Conservation (phyloP, 2,888 invertebrate genomes). For the Vandiemenella viatica region DNA sequence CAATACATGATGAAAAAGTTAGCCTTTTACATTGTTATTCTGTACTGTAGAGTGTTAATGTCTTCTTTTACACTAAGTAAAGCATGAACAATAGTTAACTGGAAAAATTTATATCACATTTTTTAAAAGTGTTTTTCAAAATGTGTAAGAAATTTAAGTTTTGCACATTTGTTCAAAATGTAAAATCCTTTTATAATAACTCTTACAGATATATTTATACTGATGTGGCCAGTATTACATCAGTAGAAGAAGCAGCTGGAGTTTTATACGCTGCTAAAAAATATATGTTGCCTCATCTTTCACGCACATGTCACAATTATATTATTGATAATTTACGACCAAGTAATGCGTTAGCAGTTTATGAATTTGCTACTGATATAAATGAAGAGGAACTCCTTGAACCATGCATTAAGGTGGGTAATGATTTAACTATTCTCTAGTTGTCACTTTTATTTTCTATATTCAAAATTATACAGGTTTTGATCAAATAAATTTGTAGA, state of each 20-base stretch:
- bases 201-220: slow-evolving; percentile 39
- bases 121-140: neutral
- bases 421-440: neutral
- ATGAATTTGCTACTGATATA: slow-evolving; percentile 45
- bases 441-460: neutral
- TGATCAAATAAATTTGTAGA: neutral
- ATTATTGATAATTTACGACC: slow-evolving; percentile 39
- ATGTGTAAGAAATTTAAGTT: neutral
- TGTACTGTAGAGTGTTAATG: too few relatives aligned
- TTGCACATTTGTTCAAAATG: neutral
- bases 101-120: too few relatives aligned
- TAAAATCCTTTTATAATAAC: neutral
- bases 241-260: slow-evolving; percentile 43
- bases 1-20: too few relatives aligned
- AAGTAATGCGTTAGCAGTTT: slow-evolving; percentile 39
- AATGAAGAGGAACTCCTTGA: slow-evolving; percentile 35
- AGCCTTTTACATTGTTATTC: too few relatives aligned
- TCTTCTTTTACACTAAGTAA: too few relatives aligned
- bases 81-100: too few relatives aligned
- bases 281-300: slow-evolving; percentile 35
- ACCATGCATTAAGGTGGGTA: slow-evolving; percentile 31
- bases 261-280: slow-evolving; percentile 48
- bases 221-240: slow-evolving; percentile 37
- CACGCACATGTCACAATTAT: slow-evolving; percentile 34
- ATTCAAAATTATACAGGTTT: neutral